A percentile compares a stretch with the other conserved stretches of the same genome.
Evolutionary conservation across 2,888 invertebrate genomes (phyloP).

Genomic region (Spodoptera littoralis): DNA sequence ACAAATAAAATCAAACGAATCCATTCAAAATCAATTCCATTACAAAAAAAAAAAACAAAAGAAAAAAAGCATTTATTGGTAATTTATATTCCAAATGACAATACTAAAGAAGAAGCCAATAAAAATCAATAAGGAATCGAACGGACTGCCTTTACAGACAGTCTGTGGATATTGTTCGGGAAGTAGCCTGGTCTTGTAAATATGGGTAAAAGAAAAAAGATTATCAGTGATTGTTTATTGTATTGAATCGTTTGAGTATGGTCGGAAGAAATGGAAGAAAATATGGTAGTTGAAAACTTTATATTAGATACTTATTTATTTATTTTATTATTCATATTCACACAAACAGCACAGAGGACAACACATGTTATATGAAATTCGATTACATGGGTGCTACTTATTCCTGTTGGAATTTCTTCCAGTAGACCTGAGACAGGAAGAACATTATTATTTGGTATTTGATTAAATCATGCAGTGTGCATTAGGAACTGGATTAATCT

Average conservation of each 20-base stretch:
- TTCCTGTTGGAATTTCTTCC: too few relatives aligned
- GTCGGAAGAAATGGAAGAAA: slow-evolving; percentile 25
- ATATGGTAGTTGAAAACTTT: neutral
- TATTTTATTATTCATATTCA: too few relatives aligned
- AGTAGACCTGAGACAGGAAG: too few relatives aligned
- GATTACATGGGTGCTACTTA: too few relatives aligned
- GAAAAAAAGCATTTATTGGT: slow-evolving; percentile 35
- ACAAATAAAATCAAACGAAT: slow-evolving; percentile 29
- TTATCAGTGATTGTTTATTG: slow-evolving; percentile 80
- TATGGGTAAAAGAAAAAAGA: slow-evolving; percentile 75
- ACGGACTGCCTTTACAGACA: slow-evolving; percentile 47
- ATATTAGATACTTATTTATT: neutral
- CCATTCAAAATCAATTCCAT: slow-evolving; percentile 48
- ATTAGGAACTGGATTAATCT: too few relatives aligned
- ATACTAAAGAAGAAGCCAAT: slow-evolving; percentile 53
- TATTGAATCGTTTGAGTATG: slow-evolving; percentile 84
- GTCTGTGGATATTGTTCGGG: slow-evolving; percentile 36
- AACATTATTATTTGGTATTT: too few relatives aligned
- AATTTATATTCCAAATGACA: slow-evolving; percentile 62
- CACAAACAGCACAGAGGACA: too few relatives aligned
- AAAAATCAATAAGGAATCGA: slow-evolving; percentile 55
- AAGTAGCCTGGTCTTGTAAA: slow-evolving; percentile 67
- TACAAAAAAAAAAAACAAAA: slow-evolving; percentile 49
- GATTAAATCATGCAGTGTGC: too few relatives aligned
- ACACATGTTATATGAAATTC: too few relatives aligned